Evolutionary conservation across 1,140 invertebrate species (phyloP), one percentile per base, ranked within the genome.

Genomic region (Bombus sylvicola): DNA sequence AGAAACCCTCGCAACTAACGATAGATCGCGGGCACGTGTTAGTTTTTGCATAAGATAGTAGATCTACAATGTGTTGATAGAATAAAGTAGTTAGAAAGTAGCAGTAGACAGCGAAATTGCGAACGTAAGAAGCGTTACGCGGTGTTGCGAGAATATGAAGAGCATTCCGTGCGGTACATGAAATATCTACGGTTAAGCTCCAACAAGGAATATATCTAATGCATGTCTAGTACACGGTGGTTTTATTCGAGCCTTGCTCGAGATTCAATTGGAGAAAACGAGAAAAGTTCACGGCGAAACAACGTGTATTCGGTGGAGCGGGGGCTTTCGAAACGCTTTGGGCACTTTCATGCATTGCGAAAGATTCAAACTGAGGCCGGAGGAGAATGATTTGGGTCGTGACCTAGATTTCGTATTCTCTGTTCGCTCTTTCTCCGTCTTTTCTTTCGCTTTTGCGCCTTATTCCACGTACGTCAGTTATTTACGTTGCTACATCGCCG

Each of bases 341-440:
- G 82, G 82, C 88, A 90, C 89, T 90, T 88, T 91, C 89, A 31
- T 81, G 74, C 77, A 83, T 91, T 90, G 80, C 87, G 89, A 91
- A 91, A 90, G 89, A 91, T 74, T 47, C 80, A 71, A 91, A 90
- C 89, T 85, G 72, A 88, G 87, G 77, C 74, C 78, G 77, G 25
- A 72, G 53, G 81, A 87, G 66, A 80, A 80, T 77, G 84, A 91
- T 91, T 90, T 90, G 78, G 89, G 90, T 90, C 87, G 85, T 80
- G 90, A 88, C 90, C 90, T 64, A 91, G 80, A 91, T 91, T 86
- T 77, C 39, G 31, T 82, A 73, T 75, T 82, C 88, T 57, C 86
- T 43, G 73, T 57, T 69, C 73, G 34, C n/a, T 77, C 43, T 80
- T 71, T 83, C 69, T 62, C 25, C 31, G 37, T 86, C 73, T 78